phyloP scores from a whole-genome alignment of 2,888 invertebrate genomes.

The Gerris lacustris region DNA sequence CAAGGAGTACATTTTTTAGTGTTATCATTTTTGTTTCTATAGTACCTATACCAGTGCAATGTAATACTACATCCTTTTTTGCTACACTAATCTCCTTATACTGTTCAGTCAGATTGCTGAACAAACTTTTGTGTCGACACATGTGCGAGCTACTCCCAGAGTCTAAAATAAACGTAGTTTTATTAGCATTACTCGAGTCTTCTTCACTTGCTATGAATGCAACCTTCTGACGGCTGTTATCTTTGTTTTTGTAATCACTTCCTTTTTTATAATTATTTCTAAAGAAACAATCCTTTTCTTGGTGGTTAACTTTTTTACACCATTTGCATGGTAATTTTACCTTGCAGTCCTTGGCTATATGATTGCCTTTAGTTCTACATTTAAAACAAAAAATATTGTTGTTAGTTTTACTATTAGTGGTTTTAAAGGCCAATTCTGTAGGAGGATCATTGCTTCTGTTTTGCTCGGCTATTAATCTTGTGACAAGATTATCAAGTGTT shows the following conservation, averaged over 20 bases:
- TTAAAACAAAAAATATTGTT: conserved; percentile 5
- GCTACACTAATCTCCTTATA: background rate
- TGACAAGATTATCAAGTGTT: background rate
- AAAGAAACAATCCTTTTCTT: background rate
- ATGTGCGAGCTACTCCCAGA: background rate
- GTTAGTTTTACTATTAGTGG: background rate
- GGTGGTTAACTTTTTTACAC: background rate
- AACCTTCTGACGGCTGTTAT: background rate
- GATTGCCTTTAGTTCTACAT: background rate
- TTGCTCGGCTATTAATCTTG: background rate
- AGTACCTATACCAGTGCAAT: background rate
- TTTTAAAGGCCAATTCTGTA: background rate
- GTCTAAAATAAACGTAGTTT: background rate
- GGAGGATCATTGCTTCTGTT: background rate
- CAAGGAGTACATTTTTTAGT: background rate
- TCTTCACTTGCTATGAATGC: background rate
- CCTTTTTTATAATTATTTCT: too few relatives aligned
- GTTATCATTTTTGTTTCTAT: background rate
- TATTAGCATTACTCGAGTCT: background rate
- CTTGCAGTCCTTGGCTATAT: background rate
- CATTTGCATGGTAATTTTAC: background rate
- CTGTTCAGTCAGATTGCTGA: background rate
- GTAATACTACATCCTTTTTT: background rate
- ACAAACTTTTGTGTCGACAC: background rate
- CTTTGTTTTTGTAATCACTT: too few relatives aligned